These are phyloP conservation scores for rabbit (Oryctolagus cuniculus) DNA, from an alignment of 2,113 vertebrate genomes.

Conservation along the genomic window DNA sequence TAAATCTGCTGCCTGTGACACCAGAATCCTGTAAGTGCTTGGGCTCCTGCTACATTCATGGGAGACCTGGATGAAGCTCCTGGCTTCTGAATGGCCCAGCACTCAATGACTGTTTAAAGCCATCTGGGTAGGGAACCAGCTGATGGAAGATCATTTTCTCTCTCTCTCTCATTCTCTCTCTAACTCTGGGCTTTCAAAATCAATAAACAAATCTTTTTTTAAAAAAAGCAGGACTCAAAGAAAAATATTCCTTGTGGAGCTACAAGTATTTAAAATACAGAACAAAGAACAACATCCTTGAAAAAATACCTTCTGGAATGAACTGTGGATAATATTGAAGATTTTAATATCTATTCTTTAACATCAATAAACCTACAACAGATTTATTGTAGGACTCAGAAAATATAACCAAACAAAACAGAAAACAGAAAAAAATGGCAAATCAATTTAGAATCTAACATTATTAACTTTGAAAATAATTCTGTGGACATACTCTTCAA, in stretches of 20 bases:
- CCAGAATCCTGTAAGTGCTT: too few species aligned
- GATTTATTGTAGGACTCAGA: not conserved
- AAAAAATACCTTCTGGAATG: not conserved
- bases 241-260: not conserved
- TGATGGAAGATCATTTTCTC: too few species aligned
- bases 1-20: too few species aligned
- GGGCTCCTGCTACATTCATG: too few species aligned
- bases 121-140: too few species aligned
- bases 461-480: not conserved
- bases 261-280: constrained; percentile 2
- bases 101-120: too few species aligned
- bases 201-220: too few species aligned
- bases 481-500: not conserved
- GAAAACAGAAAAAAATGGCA: not conserved
- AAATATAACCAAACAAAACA: constrained; percentile 36
- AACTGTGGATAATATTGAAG: constrained; percentile 23
- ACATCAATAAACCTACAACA: constrained; percentile 51
- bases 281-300: not conserved
- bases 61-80: too few species aligned
- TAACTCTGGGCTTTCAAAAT: too few species aligned
- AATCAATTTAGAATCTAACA: constrained; percentile 16
- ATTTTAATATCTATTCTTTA: constrained; percentile 25
- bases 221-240: not conserved
- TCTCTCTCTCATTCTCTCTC: too few species aligned
- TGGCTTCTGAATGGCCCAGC: too few species aligned